A percentile compares a stretch with the other conserved stretches of the same genome.
phyloP scores from a whole-genome alignment of 2,113 vertebrate species.

The Malurus cyaneus region DNA sequence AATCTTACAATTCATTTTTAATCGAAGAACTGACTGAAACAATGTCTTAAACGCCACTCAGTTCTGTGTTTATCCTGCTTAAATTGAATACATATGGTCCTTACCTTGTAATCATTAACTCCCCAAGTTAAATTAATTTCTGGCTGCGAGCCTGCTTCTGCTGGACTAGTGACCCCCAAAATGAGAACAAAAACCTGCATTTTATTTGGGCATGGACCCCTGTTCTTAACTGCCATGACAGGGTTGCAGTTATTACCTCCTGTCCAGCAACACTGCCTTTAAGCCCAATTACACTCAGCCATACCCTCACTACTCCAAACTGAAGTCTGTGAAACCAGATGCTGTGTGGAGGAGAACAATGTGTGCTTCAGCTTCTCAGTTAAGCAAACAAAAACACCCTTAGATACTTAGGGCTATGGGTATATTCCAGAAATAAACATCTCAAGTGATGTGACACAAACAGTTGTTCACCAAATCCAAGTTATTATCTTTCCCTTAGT shows the following conservation, averaged over 20 bases:
- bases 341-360: neutral
- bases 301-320: neutral
- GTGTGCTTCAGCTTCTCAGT: neutral
- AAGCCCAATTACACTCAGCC: neutral
- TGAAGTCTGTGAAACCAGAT: neutral
- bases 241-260: neutral
- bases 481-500: neutral
- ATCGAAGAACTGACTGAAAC: neutral
- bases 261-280: neutral
- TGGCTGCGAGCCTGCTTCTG: neutral
- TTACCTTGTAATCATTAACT: conserved; percentile 12
- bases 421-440: neutral
- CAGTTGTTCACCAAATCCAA: neutral
- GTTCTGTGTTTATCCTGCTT: neutral
- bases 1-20: neutral
- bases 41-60: neutral
- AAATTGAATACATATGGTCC: neutral
- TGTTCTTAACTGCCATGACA: neutral
- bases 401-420: neutral
- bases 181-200: neutral
- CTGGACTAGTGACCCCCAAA: neutral
- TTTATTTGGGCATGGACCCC: neutral
- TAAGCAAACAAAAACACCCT: neutral
- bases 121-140: neutral
- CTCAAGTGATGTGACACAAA: neutral